Percentiles rank a stretch among this genome's conserved stretches.
phyloP scores from a whole-genome alignment of 2,888 invertebrate genomes.

The Deilephila elpenor region DNA sequence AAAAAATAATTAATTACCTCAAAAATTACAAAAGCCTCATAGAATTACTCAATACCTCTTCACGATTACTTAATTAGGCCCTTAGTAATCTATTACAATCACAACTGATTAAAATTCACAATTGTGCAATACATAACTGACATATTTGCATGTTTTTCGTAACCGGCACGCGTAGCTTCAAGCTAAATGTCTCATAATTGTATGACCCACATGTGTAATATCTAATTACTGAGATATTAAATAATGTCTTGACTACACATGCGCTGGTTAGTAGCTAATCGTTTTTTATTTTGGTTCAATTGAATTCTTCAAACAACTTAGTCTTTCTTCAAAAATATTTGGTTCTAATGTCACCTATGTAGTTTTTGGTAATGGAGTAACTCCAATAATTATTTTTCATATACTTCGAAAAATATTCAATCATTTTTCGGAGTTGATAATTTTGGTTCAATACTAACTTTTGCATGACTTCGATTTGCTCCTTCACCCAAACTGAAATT shows the following conservation, averaged over 20 bases:
- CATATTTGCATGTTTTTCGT: constrained; percentile 32
- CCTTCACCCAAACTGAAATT: too few species aligned
- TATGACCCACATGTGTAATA: constrained; percentile 23
- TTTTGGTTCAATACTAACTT: too few species aligned
- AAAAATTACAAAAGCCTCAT: background rate
- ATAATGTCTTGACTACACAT: background rate
- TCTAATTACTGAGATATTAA: constrained; percentile 23
- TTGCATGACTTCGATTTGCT: too few species aligned
- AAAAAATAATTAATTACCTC: background rate
- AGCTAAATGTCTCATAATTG: constrained; percentile 25
- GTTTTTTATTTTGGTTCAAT: background rate
- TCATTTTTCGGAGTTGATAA: too few species aligned
- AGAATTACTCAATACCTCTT: background rate
- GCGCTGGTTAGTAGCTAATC: background rate
- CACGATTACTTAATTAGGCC: background rate
- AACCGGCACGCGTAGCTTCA: constrained; percentile 28
- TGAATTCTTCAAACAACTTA: too few species aligned
- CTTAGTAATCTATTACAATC: constrained; percentile 19
- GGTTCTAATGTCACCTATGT: too few species aligned
- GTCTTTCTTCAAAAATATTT: too few species aligned
- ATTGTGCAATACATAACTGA: constrained; percentile 26
- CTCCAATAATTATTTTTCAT: too few species aligned
- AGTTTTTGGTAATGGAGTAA: too few species aligned
- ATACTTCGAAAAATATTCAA: too few species aligned
- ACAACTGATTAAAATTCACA: constrained; percentile 10